These are phyloP conservation scores for Gobio occitaniae DNA, from an alignment of 2,797 vertebrate genomes.

Conservation along the genomic window DNA sequence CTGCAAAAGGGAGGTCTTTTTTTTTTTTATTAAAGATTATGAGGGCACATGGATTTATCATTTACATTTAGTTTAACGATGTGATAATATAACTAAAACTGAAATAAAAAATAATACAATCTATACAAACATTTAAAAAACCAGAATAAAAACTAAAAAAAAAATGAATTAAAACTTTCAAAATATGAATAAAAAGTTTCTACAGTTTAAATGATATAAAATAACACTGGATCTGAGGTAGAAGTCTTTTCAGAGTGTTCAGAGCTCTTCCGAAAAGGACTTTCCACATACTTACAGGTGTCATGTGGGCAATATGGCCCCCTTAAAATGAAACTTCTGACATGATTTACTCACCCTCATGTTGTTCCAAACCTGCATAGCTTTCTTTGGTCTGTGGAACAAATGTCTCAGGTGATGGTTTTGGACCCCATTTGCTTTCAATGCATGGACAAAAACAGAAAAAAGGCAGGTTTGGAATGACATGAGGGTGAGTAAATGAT, in stretches of 20 bases:
- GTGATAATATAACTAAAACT: not conserved
- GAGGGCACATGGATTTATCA: not conserved
- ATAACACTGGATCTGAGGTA: not conserved
- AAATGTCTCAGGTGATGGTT: not conserved
- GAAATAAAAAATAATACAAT: not conserved
- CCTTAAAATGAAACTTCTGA: slow-evolving; percentile 28
- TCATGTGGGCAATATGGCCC: not conserved
- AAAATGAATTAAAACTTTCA: not conserved
- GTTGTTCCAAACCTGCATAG: not conserved
- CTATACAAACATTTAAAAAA: not conserved
- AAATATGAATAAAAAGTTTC: not conserved
- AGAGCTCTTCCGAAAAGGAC: slow-evolving; percentile 44
- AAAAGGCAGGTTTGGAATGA: not conserved
- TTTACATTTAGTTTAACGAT: not conserved
- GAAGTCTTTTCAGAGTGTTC: slow-evolving; percentile 55
- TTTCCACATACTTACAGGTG: slow-evolving; percentile 68
- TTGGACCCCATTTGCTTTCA: not conserved
- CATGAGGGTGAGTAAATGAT: not conserved
- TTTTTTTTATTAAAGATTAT: not conserved
- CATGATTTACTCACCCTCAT: slow-evolving; percentile 58
- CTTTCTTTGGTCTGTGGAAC: not conserved
- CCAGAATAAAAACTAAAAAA: not conserved
- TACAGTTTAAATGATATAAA: not conserved
- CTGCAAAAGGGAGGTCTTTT: not conserved
- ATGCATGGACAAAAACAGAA: not conserved